Evolutionary conservation across 1,140 invertebrate genomes (phyloP).

Genomic region (Drosophila micromelanica): DNA sequence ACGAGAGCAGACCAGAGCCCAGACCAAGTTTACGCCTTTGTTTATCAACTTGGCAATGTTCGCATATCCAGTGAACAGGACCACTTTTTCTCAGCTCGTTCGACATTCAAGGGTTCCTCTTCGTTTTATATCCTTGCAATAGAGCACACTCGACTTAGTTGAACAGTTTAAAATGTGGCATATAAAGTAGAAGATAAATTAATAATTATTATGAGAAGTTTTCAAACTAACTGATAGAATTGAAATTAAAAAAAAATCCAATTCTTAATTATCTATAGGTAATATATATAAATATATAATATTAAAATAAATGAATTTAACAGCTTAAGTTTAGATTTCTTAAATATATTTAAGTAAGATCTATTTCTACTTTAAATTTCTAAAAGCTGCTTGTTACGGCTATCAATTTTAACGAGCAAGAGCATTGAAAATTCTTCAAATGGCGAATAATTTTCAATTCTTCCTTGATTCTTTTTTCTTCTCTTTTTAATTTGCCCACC

Average conservation of each 20-base stretch:
- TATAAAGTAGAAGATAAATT: slow-evolving; percentile 3
- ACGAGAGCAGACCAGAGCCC: slow-evolving; percentile 2
- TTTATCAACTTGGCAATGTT: slow-evolving; percentile 66
- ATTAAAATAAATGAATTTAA: too few species aligned
- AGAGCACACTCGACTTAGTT: slow-evolving; percentile 24
- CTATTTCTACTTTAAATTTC: too few species aligned
- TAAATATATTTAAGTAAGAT: too few species aligned
- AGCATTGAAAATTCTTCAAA: slow-evolving; percentile 14
- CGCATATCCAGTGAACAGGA: slow-evolving; percentile 14
- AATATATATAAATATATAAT: too few species aligned
- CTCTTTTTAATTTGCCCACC: slow-evolving; percentile 45
- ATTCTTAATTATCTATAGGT: too few species aligned
- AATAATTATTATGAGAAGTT: slow-evolving; percentile 15
- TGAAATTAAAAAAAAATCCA: too few species aligned
- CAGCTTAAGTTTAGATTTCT: too few species aligned
- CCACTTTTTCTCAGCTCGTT: slow-evolving; percentile 42
- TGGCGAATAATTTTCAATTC: neutral
- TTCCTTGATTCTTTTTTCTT: slow-evolving; percentile 18
- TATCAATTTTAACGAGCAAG: neutral
- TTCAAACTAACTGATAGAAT: neutral
- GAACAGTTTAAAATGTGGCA: slow-evolving; percentile 14
- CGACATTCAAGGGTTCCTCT: neutral
- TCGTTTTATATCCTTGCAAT: neutral
- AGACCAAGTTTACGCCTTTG: slow-evolving; percentile 60
- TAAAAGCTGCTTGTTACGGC: too few species aligned